Evolutionary conservation across 30 jellyfish, hydroid and myxozoan genomes (phyloP), one percentile per base, ranked within the genome.

Genomic region (Cassiopea andromeda): DNA sequence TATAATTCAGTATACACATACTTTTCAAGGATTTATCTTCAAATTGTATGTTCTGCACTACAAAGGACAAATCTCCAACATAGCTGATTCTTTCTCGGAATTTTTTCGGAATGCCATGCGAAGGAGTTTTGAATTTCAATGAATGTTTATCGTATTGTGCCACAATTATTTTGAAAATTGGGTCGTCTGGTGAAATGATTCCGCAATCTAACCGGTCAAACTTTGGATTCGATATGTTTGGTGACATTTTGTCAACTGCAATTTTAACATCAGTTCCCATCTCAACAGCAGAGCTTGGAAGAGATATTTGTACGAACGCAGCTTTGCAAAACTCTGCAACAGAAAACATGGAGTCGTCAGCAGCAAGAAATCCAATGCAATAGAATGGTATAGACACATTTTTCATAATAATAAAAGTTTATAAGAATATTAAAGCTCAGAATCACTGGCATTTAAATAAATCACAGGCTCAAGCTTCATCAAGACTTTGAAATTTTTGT

Each of bases 91-190:
- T 64, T 2, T 17, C 43, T 13, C 27, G 8, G 73, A 64, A 64
- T 2, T 4, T 17, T 4, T 27, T 64, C 15, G 73, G 73, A 9
- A 64, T 64, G 43, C 73, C 73, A 14, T 64, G 73, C 8, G 73
- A 64, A 64, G 73, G 73, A 64, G 73, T 64, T 64, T 64, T 64
- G 73, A 64, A 64, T 64, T 64, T 64, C 15, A 14, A 17, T 64
- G 73, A 13, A 64, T 64, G 73, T 64, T 17, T 13, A 14, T 64
- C 73, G 15, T 64, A 64, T 17, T 64, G 73, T 9, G 73, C 73
- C 27, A 64, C 2, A 64, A 64, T 64, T 64, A 14, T 64, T 27
- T 64, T 64, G 27, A 5, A 27, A 64, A 14, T 17, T 64, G 73
- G 15, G 8, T 64, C 73, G 43, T 27, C 73, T 4, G 73, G 27